Conservation (phyloP, 2,797 vertebrate species). For the Eurystomus glaucurus region DNA sequence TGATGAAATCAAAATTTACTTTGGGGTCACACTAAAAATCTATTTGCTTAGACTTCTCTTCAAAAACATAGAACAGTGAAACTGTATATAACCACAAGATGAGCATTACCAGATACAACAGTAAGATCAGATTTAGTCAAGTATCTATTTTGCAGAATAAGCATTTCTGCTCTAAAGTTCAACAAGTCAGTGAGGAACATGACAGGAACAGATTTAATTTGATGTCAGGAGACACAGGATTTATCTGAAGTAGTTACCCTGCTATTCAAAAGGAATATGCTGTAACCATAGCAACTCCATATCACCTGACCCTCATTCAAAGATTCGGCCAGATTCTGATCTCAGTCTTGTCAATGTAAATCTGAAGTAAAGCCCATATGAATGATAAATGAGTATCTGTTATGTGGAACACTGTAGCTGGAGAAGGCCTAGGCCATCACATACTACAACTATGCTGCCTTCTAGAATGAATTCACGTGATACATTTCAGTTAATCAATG, state of each 20-base stretch:
- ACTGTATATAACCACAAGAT: conserved; percentile 15
- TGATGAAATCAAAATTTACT: not conserved
- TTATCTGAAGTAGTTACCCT: conserved; percentile 29
- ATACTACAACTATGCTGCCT: not conserved
- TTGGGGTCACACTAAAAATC: not conserved
- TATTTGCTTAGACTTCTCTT: not conserved
- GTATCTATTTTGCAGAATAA: conserved; percentile 30
- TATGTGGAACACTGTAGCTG: not conserved
- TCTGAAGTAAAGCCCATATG: not conserved
- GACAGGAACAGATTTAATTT: conserved; percentile 34
- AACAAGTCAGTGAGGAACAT: conserved; percentile 19
- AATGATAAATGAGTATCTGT: not conserved
- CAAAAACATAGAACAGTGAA: conserved; percentile 35
- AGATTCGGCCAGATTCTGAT: conserved; percentile 11
- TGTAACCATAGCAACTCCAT: not conserved
- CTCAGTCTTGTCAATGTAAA: not conserved
- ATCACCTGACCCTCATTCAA: not conserved
- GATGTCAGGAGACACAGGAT: conserved; percentile 4
- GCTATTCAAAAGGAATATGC: conserved; percentile 41
- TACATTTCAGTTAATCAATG: not conserved
- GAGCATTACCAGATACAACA: not conserved
- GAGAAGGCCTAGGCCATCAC: not conserved
- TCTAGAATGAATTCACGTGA: not conserved
- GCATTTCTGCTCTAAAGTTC: conserved; percentile 30
- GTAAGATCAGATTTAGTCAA: conserved; percentile 31